A percentile compares a stretch with the other conserved stretches of the same genome.
These are phyloP conservation scores for Setophaga kirtlandii DNA, from an alignment of 2,113 vertebrate species.

Conservation along the genomic window DNA sequence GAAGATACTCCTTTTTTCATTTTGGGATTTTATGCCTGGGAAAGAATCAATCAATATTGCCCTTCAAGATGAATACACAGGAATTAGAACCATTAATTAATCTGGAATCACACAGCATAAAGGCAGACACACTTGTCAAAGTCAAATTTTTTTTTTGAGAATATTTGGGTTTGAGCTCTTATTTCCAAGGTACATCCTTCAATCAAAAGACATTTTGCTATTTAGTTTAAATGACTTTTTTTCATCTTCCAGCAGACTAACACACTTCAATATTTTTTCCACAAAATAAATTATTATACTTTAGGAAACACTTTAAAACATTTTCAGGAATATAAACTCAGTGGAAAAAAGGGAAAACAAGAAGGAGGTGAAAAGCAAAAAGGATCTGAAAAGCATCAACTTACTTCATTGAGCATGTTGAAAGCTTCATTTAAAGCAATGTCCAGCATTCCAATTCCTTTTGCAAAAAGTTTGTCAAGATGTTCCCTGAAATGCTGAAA, in stretches of 20 bases:
- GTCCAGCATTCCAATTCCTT: conserved; percentile 97
- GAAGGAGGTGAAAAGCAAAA: background rate
- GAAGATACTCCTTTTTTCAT: background rate
- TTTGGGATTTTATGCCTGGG: background rate
- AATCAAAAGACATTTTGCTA: background rate
- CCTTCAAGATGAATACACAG: background rate
- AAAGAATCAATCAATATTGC: background rate
- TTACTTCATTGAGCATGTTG: conserved; percentile 91
- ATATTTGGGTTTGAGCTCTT: background rate
- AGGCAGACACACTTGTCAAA: background rate
- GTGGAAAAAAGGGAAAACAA: background rate
- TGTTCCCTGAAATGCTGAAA: conserved; percentile 94
- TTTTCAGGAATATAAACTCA: background rate
- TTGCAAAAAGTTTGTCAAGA: conserved; percentile 92
- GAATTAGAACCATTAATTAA: background rate
- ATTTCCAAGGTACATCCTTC: background rate
- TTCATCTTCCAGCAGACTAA: background rate
- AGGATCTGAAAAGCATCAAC: conserved; percentile 16
- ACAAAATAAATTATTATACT: background rate
- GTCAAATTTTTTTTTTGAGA: background rate
- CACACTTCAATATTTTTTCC: background rate
- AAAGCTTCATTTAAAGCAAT: conserved; percentile 94
- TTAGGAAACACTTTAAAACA: background rate
- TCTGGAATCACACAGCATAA: background rate
- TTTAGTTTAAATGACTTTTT: background rate